Evolutionary conservation across 2,797 vertebrate species (phyloP), one percentile per base, ranked within the genome.

Genomic region (Lindbergichthys nudifrons): DNA sequence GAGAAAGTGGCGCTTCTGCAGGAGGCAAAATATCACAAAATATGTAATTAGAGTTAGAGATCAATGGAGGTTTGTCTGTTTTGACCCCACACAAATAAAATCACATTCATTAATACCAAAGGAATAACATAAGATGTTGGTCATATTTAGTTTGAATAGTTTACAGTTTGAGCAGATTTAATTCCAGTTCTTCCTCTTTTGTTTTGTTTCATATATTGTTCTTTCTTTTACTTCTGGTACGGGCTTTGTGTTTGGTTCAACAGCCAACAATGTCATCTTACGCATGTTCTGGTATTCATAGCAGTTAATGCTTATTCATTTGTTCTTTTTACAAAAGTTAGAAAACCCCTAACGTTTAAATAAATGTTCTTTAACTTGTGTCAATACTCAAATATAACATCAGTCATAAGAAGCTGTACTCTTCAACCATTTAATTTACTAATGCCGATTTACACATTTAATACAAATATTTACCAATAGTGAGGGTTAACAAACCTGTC

Each of bases 1-100:
- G 92, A 99, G 97, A 59, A 94, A 94, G n/a, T 88, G 86, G 15
- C 94, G 93, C 70, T 93, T 97, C 97, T 99, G 90, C 14, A 53
- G 70, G 12, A 72, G 60, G 41, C 41, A 61, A 53, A 74, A 45
- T 11, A 21, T 2, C 3, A 50, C 14, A n/a, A 36, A 36, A 47
- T 10, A 39, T 5, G 26, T 26, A 26, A 21, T 21, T 14, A 56
- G 5, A 42, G 14, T 42, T 42, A 46, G 2, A 26, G 56, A 57
- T 42, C 23, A 16, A 15, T 45, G 46, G 12, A 23, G 26, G 1
- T 14, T 47, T 23, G 26, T 41, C 0, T 52, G 11, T 48, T 61
- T 53, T 48, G 10, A 32, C 8, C 26, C 2, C 1, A 1, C 0
- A n/a, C 7, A 21, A 30, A 11, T 8, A 1, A 5, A 58, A 59